Evolutionary conservation across 37 sponge, comb jelly and placozoan species (phyloP).

Genomic region (Aphrocallistes beatrix): DNA sequence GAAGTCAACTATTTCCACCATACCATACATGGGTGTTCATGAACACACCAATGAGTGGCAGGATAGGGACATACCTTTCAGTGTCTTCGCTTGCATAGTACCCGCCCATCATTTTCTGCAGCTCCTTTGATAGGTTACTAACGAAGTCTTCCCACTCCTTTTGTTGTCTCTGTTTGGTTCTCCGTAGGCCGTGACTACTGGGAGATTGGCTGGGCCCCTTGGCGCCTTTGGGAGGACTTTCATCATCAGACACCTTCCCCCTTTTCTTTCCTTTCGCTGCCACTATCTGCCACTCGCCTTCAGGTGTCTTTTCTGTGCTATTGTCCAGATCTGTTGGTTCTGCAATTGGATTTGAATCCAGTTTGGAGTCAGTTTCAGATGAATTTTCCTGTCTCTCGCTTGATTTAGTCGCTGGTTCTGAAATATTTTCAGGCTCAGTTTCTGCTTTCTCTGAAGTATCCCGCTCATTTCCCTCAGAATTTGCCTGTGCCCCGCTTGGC

Average conservation of each 20-base stretch:
- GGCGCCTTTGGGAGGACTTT: background rate
- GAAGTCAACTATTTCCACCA: too few species aligned
- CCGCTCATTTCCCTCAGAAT: too few species aligned
- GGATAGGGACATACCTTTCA: background rate
- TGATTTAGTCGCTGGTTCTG: too few species aligned
- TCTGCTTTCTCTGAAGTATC: too few species aligned
- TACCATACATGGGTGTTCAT: too few species aligned
- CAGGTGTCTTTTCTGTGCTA: background rate
- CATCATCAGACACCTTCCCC: background rate
- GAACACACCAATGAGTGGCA: too few species aligned
- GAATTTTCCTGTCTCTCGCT: too few species aligned
- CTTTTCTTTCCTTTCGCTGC: background rate
- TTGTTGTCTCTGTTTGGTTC: background rate
- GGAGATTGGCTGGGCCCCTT: background rate
- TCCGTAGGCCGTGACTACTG: background rate
- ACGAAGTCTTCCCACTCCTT: conserved; percentile 5
- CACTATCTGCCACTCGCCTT: background rate
- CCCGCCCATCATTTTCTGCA: background rate
- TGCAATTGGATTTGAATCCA: background rate
- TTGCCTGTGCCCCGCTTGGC: too few species aligned
- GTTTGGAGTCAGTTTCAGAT: background rate
- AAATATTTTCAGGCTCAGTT: too few species aligned
- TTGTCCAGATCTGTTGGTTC: background rate
- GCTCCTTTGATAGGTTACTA: background rate
- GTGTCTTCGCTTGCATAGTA: conserved; percentile 1